phyloP scores from a whole-genome alignment of 2,113 vertebrate genomes.

The Vanacampus margaritifer region DNA sequence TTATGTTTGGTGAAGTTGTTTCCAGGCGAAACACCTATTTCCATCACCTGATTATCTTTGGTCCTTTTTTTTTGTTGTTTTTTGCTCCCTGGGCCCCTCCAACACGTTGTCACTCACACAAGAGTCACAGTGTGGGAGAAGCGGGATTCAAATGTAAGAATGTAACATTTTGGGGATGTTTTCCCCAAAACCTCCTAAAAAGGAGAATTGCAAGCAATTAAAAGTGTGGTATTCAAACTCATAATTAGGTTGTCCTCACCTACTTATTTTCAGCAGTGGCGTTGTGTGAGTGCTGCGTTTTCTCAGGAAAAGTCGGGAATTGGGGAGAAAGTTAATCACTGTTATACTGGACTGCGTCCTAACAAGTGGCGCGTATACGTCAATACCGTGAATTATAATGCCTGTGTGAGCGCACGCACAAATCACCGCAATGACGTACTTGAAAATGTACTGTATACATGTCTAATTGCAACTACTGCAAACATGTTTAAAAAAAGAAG shows the following conservation, averaged over 20 bases:
- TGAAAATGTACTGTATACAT: neutral
- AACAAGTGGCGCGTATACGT: neutral
- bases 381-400: neutral
- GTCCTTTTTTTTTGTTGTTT: neutral
- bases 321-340: neutral
- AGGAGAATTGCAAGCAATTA: neutral
- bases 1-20: neutral
- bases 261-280: slow-evolving; percentile 2
- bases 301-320: neutral
- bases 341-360: neutral
- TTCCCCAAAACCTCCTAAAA: neutral
- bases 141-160: slow-evolving; percentile 11
- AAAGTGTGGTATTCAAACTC: neutral
- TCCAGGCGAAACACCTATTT: too few relatives aligned
- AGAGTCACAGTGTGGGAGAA: slow-evolving; percentile 28
- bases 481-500: neutral
- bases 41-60: too few relatives aligned
- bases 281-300: neutral
- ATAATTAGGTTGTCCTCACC: neutral
- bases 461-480: neutral
- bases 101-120: neutral
- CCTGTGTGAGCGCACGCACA: neutral
- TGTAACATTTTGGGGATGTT: neutral
- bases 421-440: slow-evolving; percentile 5
- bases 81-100: neutral